Conservation (phyloP, 2,888 invertebrate species). For the Acronicta psi region DNA sequence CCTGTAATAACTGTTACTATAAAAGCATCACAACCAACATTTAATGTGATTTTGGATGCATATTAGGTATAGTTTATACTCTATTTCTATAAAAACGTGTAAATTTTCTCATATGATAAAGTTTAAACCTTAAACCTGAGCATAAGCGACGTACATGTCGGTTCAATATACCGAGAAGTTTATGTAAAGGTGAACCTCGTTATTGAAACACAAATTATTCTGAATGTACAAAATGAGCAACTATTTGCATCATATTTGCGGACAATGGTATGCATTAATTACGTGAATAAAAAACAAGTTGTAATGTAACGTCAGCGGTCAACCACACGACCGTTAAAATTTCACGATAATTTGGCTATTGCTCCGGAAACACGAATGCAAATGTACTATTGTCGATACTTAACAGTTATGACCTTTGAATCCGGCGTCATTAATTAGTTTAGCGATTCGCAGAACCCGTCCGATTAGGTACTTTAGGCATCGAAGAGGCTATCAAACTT, state of each 20-base stretch:
- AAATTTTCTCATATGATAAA: too few species aligned
- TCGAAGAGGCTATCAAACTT: constrained; percentile 65
- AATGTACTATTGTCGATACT: constrained; percentile 81
- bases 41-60: too few species aligned
- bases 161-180: too few species aligned
- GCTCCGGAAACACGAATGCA: constrained; percentile 82
- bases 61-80: too few species aligned
- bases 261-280: constrained; percentile 32
- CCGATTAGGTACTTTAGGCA: constrained; percentile 46
- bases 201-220: not conserved
- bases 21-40: too few species aligned
- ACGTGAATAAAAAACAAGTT: constrained; percentile 41
- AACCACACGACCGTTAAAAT: constrained; percentile 80
- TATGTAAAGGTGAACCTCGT: too few species aligned
- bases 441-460: constrained; percentile 73
- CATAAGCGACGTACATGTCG: too few species aligned
- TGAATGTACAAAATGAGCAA: constrained; percentile 22
- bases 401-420: constrained; percentile 81
- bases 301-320: constrained; percentile 69
- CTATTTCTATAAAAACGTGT: too few species aligned
- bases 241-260: constrained; percentile 31
- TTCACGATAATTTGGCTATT: constrained; percentile 81
- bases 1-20: too few species aligned
- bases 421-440: constrained; percentile 68
- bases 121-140: too few species aligned